A percentile compares a stretch with the other conserved stretches of the same genome.
Evolutionary conservation across 2,888 invertebrate species (phyloP).

Genomic region (Epicampocera succincta): DNA sequence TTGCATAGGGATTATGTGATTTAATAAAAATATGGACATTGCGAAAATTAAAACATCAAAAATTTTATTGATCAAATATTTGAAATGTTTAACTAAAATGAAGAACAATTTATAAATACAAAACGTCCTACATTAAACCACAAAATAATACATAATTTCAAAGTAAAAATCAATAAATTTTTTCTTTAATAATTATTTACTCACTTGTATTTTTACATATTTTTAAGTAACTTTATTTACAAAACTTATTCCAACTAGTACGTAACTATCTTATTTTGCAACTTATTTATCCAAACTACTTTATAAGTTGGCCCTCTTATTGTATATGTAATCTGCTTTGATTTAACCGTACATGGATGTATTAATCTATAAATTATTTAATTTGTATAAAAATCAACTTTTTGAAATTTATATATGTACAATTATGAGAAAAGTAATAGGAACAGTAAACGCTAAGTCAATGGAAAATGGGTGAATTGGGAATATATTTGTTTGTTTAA

Average conservation of each 20-base stretch:
- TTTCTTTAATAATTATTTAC: constrained; percentile 19
- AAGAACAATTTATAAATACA: constrained; percentile 27
- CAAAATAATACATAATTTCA: constrained; percentile 2
- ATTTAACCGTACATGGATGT: constrained; percentile 52
- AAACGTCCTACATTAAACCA: constrained; percentile 46
- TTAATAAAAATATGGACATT: constrained; percentile 45
- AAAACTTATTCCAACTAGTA: constrained; percentile 47
- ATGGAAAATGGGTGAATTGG: too few relatives aligned
- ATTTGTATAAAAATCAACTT: too few relatives aligned
- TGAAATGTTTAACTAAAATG: constrained; percentile 6
- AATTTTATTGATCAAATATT: constrained; percentile 23
- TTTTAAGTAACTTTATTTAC: constrained; percentile 34
- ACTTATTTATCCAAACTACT: constrained; percentile 22
- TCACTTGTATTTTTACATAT: constrained; percentile 17
- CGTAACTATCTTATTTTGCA: not conserved
- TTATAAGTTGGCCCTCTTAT: constrained; percentile 26
- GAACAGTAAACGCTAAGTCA: too few relatives aligned
- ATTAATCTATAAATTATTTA: constrained; percentile 57
- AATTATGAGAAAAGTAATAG: too few relatives aligned
- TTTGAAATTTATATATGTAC: too few relatives aligned
- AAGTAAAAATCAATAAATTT: not conserved
- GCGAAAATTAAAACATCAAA: constrained; percentile 4
- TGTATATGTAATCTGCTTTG: constrained; percentile 19
- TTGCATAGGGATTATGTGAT: not conserved
- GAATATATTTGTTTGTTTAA: too few relatives aligned